phyloP scores from a whole-genome alignment of 2,888 invertebrate genomes.

The Coecobrya sp. region DNA sequence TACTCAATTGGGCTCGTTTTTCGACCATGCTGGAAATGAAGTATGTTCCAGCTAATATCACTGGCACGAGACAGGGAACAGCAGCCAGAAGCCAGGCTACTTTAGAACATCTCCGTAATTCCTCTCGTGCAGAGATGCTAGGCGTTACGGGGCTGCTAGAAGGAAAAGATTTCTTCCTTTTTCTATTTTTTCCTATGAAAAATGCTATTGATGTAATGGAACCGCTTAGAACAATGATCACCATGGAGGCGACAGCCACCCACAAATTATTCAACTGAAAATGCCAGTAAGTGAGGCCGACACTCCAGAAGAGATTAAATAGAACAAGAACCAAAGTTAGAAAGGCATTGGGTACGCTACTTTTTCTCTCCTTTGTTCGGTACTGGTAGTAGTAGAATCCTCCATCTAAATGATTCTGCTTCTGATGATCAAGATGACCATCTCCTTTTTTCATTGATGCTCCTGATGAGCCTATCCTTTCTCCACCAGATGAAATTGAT shows the following conservation, averaged over 20 bases:
- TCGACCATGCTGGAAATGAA: conserved; percentile 67
- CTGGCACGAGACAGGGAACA: conserved; percentile 74
- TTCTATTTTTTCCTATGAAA: conserved; percentile 45
- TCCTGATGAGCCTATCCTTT: not conserved
- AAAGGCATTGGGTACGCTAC: conserved; percentile 40
- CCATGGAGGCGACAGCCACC: conserved; percentile 71
- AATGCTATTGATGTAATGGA: conserved; percentile 70
- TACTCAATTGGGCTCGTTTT: conserved; percentile 43
- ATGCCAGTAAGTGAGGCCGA: conserved; percentile 79
- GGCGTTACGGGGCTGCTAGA: not conserved
- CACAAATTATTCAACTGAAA: conserved; percentile 71
- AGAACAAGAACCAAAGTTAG: conserved; percentile 66
- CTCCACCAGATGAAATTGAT: conserved; percentile 56
- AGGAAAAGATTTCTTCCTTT: not conserved
- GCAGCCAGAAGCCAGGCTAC: conserved; percentile 76
- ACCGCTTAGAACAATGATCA: conserved; percentile 74
- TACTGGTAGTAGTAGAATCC: conserved; percentile 8
- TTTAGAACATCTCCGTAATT: conserved; percentile 75
- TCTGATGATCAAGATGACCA: not conserved
- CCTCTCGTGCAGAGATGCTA: conserved; percentile 15
- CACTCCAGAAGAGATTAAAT: conserved; percentile 80
- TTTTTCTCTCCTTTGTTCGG: conserved; percentile 9
- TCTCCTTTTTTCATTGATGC: not conserved
- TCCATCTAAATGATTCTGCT: not conserved
- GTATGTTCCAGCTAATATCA: conserved; percentile 58